phyloP scores from a whole-genome alignment of 2,113 vertebrate species.

The Oxygymnocypris stewartii region DNA sequence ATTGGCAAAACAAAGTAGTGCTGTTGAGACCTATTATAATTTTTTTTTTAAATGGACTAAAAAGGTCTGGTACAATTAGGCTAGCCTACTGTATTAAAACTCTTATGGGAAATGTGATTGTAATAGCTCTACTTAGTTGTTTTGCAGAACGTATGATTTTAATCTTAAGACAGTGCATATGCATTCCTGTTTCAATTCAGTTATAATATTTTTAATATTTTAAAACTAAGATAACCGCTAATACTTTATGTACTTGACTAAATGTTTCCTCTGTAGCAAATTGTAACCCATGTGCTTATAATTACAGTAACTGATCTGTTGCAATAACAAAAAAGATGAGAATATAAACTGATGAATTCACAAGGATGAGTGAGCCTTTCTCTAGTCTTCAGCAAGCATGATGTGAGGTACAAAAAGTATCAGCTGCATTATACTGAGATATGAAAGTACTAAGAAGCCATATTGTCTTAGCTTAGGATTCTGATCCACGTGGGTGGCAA shows the following conservation, averaged over 20 bases:
- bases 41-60: not conserved
- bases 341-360: not conserved
- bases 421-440: conserved; percentile 45
- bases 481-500: conserved; percentile 30
- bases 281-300: conserved; percentile 11
- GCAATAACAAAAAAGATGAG: not conserved
- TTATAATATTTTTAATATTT: not conserved
- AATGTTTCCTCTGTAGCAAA: not conserved
- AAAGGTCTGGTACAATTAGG: not conserved
- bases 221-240: not conserved
- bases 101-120: not conserved
- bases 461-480: conserved; percentile 28
- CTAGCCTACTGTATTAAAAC: not conserved
- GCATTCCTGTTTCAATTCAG: not conserved
- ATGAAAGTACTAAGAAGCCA: conserved; percentile 41
- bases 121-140: not conserved
- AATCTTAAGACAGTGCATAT: not conserved
- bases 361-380: conserved; percentile 59
- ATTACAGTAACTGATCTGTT: conserved; percentile 11
- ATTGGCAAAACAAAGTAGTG: not conserved
- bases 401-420: conserved; percentile 69
- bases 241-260: not conserved
- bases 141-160: not conserved
- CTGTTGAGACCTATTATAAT: not conserved
- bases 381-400: conserved; percentile 64